These are phyloP conservation scores for Adela reaumurella DNA, from an alignment of 2,888 invertebrate genomes.

Conservation along the genomic window DNA sequence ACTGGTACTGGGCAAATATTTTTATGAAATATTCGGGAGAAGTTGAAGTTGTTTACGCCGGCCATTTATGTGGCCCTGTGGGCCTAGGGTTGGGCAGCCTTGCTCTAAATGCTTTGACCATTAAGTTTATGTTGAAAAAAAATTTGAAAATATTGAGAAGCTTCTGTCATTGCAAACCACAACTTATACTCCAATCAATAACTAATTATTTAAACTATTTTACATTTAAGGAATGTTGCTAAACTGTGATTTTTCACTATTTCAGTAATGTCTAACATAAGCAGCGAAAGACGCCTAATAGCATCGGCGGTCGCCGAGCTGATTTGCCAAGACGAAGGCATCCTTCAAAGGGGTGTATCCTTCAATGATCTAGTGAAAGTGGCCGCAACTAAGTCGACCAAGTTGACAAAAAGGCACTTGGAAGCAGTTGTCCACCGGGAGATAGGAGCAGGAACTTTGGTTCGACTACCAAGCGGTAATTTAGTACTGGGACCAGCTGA, in stretches of 20 bases:
- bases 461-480: slow-evolving; percentile 65
- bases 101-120: no score
- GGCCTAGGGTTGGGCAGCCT: no score
- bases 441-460: slow-evolving; percentile 63
- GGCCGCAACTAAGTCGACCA: slow-evolving; percentile 61
- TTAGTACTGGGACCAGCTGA: slow-evolving; percentile 63
- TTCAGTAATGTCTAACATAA: slow-evolving; percentile 46
- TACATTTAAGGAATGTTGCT: slow-evolving; percentile 6
- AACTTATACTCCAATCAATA: no score
- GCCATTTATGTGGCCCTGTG: no score
- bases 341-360: slow-evolving; percentile 69
- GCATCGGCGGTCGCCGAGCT: slow-evolving; percentile 68
- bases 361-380: slow-evolving; percentile 63
- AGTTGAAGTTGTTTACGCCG: no score
- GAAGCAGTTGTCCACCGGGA: slow-evolving; percentile 67
- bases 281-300: slow-evolving; percentile 53
- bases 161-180: no score
- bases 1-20: no score
- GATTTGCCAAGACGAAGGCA: slow-evolving; percentile 68
- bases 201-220: no score
- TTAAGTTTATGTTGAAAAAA: no score
- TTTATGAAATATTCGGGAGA: no score
- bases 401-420: slow-evolving; percentile 60
- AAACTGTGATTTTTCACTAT: slow-evolving; percentile 9
- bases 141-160: no score